Conservation (phyloP, 2,797 vertebrate species). For the Leptatherina wallacei region DNA sequence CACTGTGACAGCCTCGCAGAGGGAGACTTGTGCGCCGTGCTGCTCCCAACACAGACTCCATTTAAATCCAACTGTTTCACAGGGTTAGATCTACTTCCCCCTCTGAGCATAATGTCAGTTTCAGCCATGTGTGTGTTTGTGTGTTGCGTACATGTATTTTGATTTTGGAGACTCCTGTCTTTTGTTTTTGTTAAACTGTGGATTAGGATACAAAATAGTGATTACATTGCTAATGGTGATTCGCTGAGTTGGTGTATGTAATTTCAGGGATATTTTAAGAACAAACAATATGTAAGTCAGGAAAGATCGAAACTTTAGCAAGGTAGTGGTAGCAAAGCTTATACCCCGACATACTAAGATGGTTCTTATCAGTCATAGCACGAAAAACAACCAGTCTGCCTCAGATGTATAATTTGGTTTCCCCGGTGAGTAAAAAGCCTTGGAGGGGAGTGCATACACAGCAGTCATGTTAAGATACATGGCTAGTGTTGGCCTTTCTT, state of each 20-base stretch:
- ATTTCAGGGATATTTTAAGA: slow-evolving; percentile 21
- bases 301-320: slow-evolving; percentile 37
- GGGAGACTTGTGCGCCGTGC: slow-evolving; percentile 63
- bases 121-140: slow-evolving; percentile 46
- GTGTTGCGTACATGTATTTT: slow-evolving; percentile 45
- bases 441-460: slow-evolving; percentile 76
- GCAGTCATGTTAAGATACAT: slow-evolving; percentile 82
- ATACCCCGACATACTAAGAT: slow-evolving; percentile 56
- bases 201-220: slow-evolving; percentile 8
- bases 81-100: slow-evolving; percentile 65
- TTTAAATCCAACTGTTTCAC: slow-evolving; percentile 73
- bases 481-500: slow-evolving; percentile 63
- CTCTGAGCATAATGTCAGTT: slow-evolving; percentile 63
- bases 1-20: slow-evolving; percentile 70
- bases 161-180: slow-evolving; percentile 31
- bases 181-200: slow-evolving; percentile 15
- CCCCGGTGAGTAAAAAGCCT: slow-evolving; percentile 77
- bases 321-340: slow-evolving; percentile 31
- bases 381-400: slow-evolving; percentile 71
- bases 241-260: slow-evolving; percentile 22
- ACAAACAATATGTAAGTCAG: slow-evolving; percentile 11
- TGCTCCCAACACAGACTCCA: slow-evolving; percentile 70
- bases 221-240: slow-evolving; percentile 29
- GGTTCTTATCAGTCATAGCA: slow-evolving; percentile 73
- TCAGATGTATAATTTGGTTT: slow-evolving; percentile 81